Evolutionary conservation across 1,140 invertebrate species (phyloP), one percentile per base, ranked within the genome.

Genomic region (Pentalonia nigronervosa): DNA sequence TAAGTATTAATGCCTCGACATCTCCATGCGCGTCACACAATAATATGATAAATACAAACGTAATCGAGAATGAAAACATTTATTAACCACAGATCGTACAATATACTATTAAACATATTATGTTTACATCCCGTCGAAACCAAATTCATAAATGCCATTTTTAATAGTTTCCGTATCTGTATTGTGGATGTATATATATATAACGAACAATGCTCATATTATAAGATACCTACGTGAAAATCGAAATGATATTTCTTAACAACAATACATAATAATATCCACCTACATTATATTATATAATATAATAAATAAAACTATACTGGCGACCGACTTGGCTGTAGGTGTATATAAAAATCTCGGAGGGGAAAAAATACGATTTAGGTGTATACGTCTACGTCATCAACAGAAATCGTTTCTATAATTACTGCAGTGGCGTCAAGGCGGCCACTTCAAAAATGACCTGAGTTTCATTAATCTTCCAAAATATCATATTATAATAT

Each of bases 391-490:
- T 84, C n/a, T 93, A 53, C 91, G 48, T 93, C 76, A n/a, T 84
- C 91, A 86, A 84, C 48, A 93, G 48, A 93, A 92, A 93, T 83
- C 76, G 76, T 93, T 93, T 93, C 34, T 93, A 93, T 93, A 93
- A 93, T 93, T 93, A 93, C 91, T 20, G 48, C 91, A 83, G 48
- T 93, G 91, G 91, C 91, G 91, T 93, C 81, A 93, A 93, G 91
- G 91, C 91, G 91, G 91, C 76, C 91, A 86, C 81, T 84, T 93
- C 91, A 93, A 93, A 93, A 93, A 93, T 84, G 91, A 93, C 91
- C 91, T 84, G 91, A 56, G 81, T 83, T 93, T 93, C 91, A 93
- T 93, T 93, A 93, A 93, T 93, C 91, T 86, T 84, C 91, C 48
- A 14, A 93, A 34, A 93, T 93, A 93, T 84, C 60, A 76, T 86